These are phyloP conservation scores for Poecilia wingei DNA, from an alignment of 2,797 vertebrate genomes.

Conservation along the genomic window DNA sequence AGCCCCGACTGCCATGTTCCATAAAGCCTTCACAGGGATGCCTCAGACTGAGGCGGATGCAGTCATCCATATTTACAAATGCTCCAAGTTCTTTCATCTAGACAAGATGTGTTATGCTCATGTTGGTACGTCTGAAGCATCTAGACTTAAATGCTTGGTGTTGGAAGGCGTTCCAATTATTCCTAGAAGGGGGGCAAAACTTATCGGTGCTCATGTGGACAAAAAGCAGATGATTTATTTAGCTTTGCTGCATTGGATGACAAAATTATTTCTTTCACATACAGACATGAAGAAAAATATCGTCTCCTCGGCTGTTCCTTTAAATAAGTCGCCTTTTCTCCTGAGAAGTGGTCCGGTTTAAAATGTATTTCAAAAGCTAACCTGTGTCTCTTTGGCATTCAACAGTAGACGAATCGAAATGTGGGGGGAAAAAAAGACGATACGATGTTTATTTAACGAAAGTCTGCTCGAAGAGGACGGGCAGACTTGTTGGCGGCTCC, in stretches of 20 bases:
- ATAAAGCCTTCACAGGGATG: slow-evolving; percentile 33
- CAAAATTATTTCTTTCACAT: background rate
- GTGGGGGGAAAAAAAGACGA: background rate
- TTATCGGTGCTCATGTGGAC: background rate
- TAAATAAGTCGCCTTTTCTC: background rate
- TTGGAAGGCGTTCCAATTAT: background rate
- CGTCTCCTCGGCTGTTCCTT: background rate
- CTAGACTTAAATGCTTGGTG: too few relatives aligned
- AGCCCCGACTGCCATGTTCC: slow-evolving; percentile 64
- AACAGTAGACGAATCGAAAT: background rate
- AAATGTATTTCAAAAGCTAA: background rate
- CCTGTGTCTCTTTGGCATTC: too few relatives aligned
- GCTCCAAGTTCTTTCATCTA: slow-evolving; percentile 1
- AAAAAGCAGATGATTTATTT: background rate
- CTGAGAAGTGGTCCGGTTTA: background rate
- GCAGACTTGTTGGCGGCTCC: background rate
- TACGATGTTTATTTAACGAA: background rate
- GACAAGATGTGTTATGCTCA: background rate
- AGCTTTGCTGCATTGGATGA: background rate
- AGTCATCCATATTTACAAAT: slow-evolving; percentile 15
- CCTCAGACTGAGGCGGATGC: slow-evolving; percentile 27
- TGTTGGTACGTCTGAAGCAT: background rate
- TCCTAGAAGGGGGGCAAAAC: background rate
- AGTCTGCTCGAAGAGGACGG: background rate
- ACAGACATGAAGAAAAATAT: background rate